Conservation (phyloP, 2,113 vertebrate species). For the Percopsis transmontana region DNA sequence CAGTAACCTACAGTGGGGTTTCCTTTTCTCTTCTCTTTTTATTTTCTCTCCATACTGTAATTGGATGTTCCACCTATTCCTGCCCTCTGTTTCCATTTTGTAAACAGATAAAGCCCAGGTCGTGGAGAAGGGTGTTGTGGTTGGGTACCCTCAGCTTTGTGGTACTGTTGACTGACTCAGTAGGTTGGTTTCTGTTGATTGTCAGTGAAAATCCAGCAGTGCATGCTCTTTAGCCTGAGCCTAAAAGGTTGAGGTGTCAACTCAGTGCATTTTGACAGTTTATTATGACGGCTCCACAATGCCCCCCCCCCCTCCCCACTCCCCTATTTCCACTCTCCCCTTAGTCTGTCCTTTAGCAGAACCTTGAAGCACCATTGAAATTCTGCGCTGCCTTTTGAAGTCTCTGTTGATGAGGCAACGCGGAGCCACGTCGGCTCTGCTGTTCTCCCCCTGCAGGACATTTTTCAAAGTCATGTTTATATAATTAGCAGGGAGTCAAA, state of each 20-base stretch:
- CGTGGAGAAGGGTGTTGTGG: slow-evolving; percentile 6
- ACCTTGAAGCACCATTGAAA: slow-evolving; percentile 79
- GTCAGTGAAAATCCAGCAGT: slow-evolving; percentile 50
- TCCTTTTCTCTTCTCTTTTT: slow-evolving; percentile 37
- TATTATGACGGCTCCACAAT: slow-evolving; percentile 51
- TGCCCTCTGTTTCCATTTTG: slow-evolving; percentile 5
- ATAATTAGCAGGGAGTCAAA: slow-evolving; percentile 75
- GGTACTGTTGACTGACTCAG: slow-evolving; percentile 17
- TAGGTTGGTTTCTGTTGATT: slow-evolving; percentile 33
- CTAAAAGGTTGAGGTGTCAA: slow-evolving; percentile 69
- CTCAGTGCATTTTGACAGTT: slow-evolving; percentile 52
- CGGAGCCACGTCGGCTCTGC: slow-evolving; percentile 64
- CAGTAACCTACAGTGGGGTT: slow-evolving; percentile 4
- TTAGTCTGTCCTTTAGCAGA: slow-evolving; percentile 72
- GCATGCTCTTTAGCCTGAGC: slow-evolving; percentile 47
- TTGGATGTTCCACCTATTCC: slow-evolving; percentile 15
- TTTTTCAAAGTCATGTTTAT: slow-evolving; percentile 80
- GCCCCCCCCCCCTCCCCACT: slow-evolving; percentile 27
- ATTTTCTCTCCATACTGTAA: slow-evolving; percentile 3
- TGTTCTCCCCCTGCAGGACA: slow-evolving; percentile 67
- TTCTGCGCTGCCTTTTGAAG: slow-evolving; percentile 76
- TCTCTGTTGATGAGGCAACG: slow-evolving; percentile 78
- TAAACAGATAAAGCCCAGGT: not conserved
- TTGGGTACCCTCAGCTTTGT: slow-evolving; percentile 4
- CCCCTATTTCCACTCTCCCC: slow-evolving; percentile 25